phyloP scores from a whole-genome alignment of 2,888 invertebrate genomes.

The Eumacrocentrus americanus region DNA sequence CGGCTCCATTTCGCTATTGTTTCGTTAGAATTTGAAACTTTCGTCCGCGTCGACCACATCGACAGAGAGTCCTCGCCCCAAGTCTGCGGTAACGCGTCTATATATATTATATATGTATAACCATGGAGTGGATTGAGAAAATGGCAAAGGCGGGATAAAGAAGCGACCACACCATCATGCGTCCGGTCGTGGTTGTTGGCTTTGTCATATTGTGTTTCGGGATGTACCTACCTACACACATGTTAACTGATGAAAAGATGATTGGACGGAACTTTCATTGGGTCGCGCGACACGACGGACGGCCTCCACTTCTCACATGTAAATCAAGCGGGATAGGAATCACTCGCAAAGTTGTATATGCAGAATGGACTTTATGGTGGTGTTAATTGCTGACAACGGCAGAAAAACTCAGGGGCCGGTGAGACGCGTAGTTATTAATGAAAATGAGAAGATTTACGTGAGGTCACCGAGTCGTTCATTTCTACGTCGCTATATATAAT shows the following conservation, averaged over 20 bases:
- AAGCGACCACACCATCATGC: neutral
- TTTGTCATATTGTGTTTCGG: neutral
- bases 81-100: neutral
- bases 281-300: conserved; percentile 23
- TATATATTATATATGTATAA: neutral
- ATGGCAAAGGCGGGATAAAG: conserved; percentile 5
- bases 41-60: conserved; percentile 40
- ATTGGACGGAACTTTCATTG: conserved; percentile 17
- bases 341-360: neutral
- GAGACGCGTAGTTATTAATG: conserved; percentile 50
- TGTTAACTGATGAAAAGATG: conserved; percentile 9
- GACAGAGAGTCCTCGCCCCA: conserved; percentile 22
- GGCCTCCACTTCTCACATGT: conserved; percentile 46
- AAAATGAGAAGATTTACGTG: conserved; percentile 44
- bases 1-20: conserved; percentile 49
- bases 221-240: no score
- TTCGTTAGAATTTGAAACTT: conserved; percentile 54
- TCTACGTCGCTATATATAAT: no score
- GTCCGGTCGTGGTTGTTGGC: neutral
- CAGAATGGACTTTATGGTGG: conserved; percentile 43
- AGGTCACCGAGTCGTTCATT: no score
- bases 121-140: neutral
- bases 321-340: conserved; percentile 40
- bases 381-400: conserved; percentile 53
- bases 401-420: conserved; percentile 35